Percentiles rank a stretch among this genome's conserved stretches.
Conservation (phyloP, 2,797 vertebrate genomes). For the Glossophaga mutica region DNA sequence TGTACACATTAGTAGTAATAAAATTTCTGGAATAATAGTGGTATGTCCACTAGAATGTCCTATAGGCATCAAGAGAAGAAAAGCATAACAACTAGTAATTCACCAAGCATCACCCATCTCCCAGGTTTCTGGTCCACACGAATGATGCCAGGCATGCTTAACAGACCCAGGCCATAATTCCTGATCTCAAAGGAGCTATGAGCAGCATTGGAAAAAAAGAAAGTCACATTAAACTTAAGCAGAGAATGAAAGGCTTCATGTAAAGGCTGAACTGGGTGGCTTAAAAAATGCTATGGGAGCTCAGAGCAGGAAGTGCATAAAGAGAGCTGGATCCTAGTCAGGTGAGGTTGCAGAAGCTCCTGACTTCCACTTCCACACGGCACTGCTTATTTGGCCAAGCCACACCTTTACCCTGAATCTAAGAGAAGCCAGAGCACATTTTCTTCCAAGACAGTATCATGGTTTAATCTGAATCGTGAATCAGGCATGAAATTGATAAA, state of each 20-base stretch:
- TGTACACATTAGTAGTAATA: background rate
- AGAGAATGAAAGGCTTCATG: background rate
- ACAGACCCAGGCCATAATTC: background rate
- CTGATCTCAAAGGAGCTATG: background rate
- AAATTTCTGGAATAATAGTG: background rate
- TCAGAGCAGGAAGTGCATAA: constrained; percentile 43
- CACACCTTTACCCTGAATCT: constrained; percentile 50
- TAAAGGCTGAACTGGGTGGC: background rate
- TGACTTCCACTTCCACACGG: constrained; percentile 34
- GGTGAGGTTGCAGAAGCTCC: constrained; percentile 31
- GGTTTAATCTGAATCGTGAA: constrained; percentile 37
- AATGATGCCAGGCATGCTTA: background rate
- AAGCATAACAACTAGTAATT: background rate
- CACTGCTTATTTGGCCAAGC: constrained; percentile 20
- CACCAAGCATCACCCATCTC: background rate
- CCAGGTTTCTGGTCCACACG: background rate
- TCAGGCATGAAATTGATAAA: background rate
- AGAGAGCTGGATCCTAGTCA: constrained; percentile 43
- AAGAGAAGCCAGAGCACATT: constrained; percentile 3
- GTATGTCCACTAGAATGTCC: background rate
- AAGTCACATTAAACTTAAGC: background rate
- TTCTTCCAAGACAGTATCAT: constrained; percentile 31
- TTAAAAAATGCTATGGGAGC: background rate
- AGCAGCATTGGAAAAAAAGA: background rate
- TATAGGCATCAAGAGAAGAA: background rate